Percentiles rank a stretch among this genome's conserved stretches.
Evolutionary conservation across 2,113 vertebrate genomes (phyloP).

Genomic region (Mus musculus): GRCm39 chr7:110547501-110548000

Average conservation of each 20-base stretch:
- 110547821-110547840: constrained; percentile 78
- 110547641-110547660: not conserved
- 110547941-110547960: constrained; percentile 86
- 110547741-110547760: constrained; percentile 61
- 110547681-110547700: constrained; percentile 4
- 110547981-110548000: constrained; percentile 77
- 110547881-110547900: constrained; percentile 82
- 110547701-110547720: not conserved
- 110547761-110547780: constrained; percentile 58
- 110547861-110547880: constrained; percentile 80
- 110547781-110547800: constrained; percentile 82
- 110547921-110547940: constrained; percentile 87
- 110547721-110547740: not conserved
- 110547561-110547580: not conserved
- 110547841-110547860: constrained; percentile 80
- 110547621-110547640: not conserved
- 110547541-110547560: not conserved
- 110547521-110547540: not conserved
- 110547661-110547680: not conserved
- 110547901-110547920: constrained; percentile 83
- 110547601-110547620: constrained; percentile 41
- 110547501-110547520: not conserved
- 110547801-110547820: constrained; percentile 88
- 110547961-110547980: constrained; percentile 91
- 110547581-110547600: constrained; percentile 15